Conservation (phyloP, 2,888 invertebrate genomes). For the Epiblema foenella region DNA sequence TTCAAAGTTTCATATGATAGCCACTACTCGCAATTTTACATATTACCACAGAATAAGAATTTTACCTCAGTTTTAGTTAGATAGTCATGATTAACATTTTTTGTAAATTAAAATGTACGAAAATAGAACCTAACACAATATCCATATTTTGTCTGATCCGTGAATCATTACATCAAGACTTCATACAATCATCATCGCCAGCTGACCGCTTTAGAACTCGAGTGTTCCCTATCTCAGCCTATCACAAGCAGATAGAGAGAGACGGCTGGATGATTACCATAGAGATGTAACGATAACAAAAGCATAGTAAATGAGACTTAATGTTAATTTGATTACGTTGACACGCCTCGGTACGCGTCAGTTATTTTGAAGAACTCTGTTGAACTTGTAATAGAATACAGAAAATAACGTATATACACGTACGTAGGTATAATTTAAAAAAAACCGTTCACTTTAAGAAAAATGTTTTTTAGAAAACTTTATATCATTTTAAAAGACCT, state of each 20-base stretch:
- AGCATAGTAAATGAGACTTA: slow-evolving; percentile 16
- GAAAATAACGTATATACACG: neutral
- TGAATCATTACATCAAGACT: slow-evolving; percentile 19
- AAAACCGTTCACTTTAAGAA: too few species aligned
- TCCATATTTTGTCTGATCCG: slow-evolving; percentile 8
- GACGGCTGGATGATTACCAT: slow-evolving; percentile 11
- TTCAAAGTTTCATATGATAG: too few species aligned
- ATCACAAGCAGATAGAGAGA: neutral
- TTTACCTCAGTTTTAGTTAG: too few species aligned
- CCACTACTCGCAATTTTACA: too few species aligned
- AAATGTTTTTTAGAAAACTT: too few species aligned
- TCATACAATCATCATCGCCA: neutral
- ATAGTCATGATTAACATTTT: too few species aligned
- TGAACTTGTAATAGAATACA: neutral
- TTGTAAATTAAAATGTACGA: neutral
- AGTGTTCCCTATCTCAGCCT: neutral
- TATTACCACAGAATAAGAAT: too few species aligned
- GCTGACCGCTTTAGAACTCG: neutral
- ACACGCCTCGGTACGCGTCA: slow-evolving; percentile 24
- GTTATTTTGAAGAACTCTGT: slow-evolving; percentile 4
- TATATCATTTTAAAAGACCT: too few species aligned
- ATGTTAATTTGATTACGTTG: slow-evolving; percentile 38
- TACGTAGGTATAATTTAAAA: neutral
- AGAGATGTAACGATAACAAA: slow-evolving; percentile 25
- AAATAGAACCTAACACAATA: neutral